These are phyloP conservation scores for Drosophila serrata DNA, from an alignment of 1,140 invertebrate genomes.

Conservation along the genomic window DNA sequence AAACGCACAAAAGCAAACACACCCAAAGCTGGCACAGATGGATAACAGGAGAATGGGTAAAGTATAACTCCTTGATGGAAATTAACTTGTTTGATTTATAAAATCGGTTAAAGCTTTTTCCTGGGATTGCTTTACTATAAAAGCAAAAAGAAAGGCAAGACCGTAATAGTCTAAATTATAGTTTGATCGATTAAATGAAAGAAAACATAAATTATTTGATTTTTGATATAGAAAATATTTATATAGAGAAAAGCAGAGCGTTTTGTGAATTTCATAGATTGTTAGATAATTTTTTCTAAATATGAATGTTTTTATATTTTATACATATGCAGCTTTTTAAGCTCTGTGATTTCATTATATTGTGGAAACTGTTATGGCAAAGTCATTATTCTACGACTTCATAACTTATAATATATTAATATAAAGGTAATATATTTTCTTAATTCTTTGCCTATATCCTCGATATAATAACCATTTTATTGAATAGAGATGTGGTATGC, in stretches of 20 bases:
- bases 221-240: too few relatives aligned
- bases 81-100: slow-evolving; percentile 32
- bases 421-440: background rate
- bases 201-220: background rate
- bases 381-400: too few relatives aligned
- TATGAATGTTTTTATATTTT: too few relatives aligned
- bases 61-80: slow-evolving; percentile 21
- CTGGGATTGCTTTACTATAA: background rate
- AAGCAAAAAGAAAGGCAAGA: background rate
- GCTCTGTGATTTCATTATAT: too few relatives aligned
- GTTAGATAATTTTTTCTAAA: too few relatives aligned
- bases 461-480: background rate
- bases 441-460: background rate
- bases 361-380: too few relatives aligned
- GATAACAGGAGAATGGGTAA: slow-evolving; percentile 1
- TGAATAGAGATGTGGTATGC: background rate
- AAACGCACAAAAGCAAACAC: slow-evolving; percentile 25
- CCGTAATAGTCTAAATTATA: background rate
- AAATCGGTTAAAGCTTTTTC: background rate
- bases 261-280: too few relatives aligned
- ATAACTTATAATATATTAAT: background rate
- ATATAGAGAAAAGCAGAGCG: too few relatives aligned
- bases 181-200: background rate
- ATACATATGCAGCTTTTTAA: too few relatives aligned
- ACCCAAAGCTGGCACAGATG: slow-evolving; percentile 17